Base-by-base conservation (phyloP, 2,888 invertebrate species). In the Phorcus lineatus region DNA sequence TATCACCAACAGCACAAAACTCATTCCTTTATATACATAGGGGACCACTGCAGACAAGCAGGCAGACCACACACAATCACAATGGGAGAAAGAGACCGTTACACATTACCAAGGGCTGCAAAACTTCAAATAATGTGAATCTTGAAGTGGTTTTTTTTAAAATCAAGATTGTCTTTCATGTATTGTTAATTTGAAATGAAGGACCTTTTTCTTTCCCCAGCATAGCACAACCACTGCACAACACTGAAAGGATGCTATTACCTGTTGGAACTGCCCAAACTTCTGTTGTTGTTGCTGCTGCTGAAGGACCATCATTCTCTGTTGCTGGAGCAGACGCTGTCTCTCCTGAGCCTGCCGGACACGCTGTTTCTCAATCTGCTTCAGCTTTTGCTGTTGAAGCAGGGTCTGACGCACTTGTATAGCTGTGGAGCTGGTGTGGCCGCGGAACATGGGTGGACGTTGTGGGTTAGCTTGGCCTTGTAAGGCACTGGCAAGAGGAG, bases 321-420 rank as follows among this genome's bases (percentile, higher is more conserved):
- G 89, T 55, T 84, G 83, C 80, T 88, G 86, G 52, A 87, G 75
- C 78, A 85, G 70, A 31, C 87, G 83, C 75, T 87, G 89, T 28
- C 88, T 83, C 78, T 87, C 89, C 78, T 86, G 90, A 77, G 86
- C 88, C 80, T 85, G 86, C 22, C 82, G 81, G 52, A 80, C 81
- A 11, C 84, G 86, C 75, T 86, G 85, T 79, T 80, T 91, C 88
- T 79, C 88, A 67, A 88, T 78, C 81, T 90, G 92, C 82, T 93
- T 93, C 70, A 93, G 91, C 74, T 93, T 91, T 81, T 94, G 94
- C 74, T 91, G 90, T 83, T 93, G 91, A 86, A 94, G 89, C 36
- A 91, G 81, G 6, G 88, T 89, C 80, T 91, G 91, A 7, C 90
- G 86, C 6, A 91, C 90, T 84, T 89, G 90, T 75, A 87, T 81